Evolutionary conservation across 2,797 vertebrate genomes (phyloP).

Genomic region (Pteronotus mesoamericanus): DNA sequence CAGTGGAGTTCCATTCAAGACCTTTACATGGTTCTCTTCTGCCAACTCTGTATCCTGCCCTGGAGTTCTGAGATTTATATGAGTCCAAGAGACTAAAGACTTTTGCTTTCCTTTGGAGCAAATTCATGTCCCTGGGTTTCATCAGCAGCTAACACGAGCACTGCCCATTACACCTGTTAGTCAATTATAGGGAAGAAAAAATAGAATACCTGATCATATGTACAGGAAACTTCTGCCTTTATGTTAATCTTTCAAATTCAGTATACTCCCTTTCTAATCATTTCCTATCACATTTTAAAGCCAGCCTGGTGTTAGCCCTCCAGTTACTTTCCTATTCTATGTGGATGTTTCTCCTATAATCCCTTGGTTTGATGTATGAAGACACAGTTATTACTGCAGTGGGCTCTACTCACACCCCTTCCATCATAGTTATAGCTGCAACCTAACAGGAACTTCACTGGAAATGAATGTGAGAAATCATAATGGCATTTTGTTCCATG

Average conservation of each 20-base stretch:
- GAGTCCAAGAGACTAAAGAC: not conserved
- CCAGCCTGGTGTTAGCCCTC: slow-evolving; percentile 41
- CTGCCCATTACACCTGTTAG: not conserved
- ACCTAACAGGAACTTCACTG: slow-evolving; percentile 79
- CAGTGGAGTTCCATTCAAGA: not conserved
- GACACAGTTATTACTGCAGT: slow-evolving; percentile 71
- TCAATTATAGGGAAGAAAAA: not conserved
- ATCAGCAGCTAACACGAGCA: not conserved
- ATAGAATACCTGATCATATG: not conserved
- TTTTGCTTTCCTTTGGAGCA: not conserved
- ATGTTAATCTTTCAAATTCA: not conserved
- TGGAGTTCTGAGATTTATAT: not conserved
- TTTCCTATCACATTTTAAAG: slow-evolving; percentile 50
- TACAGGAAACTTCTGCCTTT: not conserved
- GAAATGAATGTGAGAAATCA: slow-evolving; percentile 84
- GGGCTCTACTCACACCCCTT: slow-evolving; percentile 71
- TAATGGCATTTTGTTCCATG: slow-evolving; percentile 69
- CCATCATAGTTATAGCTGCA: slow-evolving; percentile 80
- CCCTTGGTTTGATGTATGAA: slow-evolving; percentile 79
- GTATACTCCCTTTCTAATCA: not conserved
- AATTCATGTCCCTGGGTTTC: not conserved
- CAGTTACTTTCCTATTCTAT: slow-evolving; percentile 65
- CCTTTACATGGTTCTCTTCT: not conserved
- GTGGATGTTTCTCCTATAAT: slow-evolving; percentile 70
- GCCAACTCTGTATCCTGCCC: not conserved